Evolutionary conservation across 2,797 vertebrate species (phyloP), one percentile per base, ranked within the genome.

Genomic region (Rhinichthys osculus): DNA sequence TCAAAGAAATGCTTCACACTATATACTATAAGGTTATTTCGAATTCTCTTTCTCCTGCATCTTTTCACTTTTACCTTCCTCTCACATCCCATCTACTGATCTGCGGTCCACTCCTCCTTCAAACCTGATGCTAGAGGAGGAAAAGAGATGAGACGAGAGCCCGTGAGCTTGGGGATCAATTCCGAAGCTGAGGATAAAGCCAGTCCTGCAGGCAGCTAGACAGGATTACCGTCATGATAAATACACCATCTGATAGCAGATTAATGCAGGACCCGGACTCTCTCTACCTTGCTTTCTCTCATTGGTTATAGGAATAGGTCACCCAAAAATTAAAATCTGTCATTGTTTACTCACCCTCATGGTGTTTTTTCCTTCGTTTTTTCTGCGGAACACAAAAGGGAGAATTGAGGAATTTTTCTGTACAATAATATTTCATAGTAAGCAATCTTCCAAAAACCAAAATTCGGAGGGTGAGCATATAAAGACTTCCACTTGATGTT

Each of bases 161-260:
- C 54, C 57, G 67, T 76, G 67, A 84, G 72, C 59, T 33, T 30
- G 71, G 33, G 38, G 73, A 86, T 84, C 57, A 71, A 87, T 91
- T 92, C 86, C 0, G 19, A 72, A 88, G 70, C 87, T 78, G 54
- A 85, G 70, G 80, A 59, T 80, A 85, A 87, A 88, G 88, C 10
- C 17, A 2, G 6, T 90, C 86, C 84, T 87, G 0, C 3, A 84
- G 87, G 88, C 79, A 89, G 87, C 73, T 5, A 64, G 70, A 71
- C 54, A 42, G 52, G 85, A 90, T 90, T 69, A 78, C 66, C 76
- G 71, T 78, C 50, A 84, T 88, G 81, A 92, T 93, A 92, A 92
- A 90, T 83, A 86, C 71, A 80, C 40, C 27, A 33, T 76, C 77
- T 87, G 90, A 90, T 77, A 86, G 82, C 78, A 90, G 86, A 93